Percentiles rank a stretch among this genome's conserved stretches.
phyloP scores from a whole-genome alignment of 2,797 vertebrate species.

The Menidia menidia region DNA sequence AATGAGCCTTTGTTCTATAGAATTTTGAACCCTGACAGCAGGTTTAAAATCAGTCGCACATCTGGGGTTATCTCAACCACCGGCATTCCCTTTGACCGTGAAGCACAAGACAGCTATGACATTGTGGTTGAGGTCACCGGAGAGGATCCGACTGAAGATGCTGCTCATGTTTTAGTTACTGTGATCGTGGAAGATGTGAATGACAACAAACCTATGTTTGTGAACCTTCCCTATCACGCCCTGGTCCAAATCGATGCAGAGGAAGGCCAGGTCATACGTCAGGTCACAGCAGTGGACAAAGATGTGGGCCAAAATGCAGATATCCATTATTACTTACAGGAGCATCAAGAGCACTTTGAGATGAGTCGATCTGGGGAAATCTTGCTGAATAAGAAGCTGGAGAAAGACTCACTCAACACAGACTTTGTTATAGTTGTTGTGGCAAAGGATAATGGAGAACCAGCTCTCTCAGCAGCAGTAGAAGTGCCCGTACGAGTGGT shows the following conservation, averaged over 20 bases:
- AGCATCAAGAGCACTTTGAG: conserved; percentile 90
- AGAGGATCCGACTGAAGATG: conserved; percentile 84
- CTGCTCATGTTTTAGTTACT: conserved; percentile 89
- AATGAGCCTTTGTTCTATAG: conserved; percentile 95
- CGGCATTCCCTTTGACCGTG: conserved; percentile 92
- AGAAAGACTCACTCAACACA: conserved; percentile 88
- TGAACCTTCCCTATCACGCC: conserved; percentile 95
- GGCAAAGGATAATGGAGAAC: conserved; percentile 90
- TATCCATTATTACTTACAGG: conserved; percentile 89
- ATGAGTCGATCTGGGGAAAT: conserved; percentile 89
- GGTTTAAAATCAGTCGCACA: conserved; percentile 92
- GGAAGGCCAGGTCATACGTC: conserved; percentile 87
- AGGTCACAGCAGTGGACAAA: conserved; percentile 91
- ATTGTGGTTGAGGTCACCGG: conserved; percentile 92
- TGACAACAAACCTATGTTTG: conserved; percentile 92
- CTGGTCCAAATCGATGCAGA: conserved; percentile 90
- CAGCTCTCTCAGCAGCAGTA: conserved; percentile 88
- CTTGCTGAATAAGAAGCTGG: conserved; percentile 89
- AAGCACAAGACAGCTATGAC: conserved; percentile 88
- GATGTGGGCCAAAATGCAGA: conserved; percentile 89
- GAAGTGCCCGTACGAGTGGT: conserved; percentile 90
- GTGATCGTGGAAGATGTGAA: conserved; percentile 91
- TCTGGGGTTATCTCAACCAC: conserved; percentile 96
- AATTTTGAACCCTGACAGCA: conserved; percentile 93
- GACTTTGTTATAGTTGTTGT: conserved; percentile 90